phyloP scores from a whole-genome alignment of 2,888 invertebrate genomes.

The Gibbula magus region DNA sequence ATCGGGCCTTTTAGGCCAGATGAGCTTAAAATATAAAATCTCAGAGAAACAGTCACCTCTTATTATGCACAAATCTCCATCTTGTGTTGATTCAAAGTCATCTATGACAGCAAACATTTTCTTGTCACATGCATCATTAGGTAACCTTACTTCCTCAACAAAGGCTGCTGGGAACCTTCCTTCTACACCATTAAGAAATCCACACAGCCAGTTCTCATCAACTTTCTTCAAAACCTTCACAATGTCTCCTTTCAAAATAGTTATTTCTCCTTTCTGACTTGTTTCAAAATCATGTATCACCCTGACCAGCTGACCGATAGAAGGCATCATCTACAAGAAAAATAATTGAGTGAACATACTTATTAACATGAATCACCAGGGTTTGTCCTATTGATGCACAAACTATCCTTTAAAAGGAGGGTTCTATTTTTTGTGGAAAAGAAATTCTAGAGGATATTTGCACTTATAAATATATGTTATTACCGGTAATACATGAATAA shows the following conservation, averaged over 20 bases:
- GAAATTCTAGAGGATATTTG: too few species aligned
- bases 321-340: slow-evolving; percentile 60
- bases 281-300: slow-evolving; percentile 69
- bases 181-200: slow-evolving; percentile 49
- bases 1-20: background rate
- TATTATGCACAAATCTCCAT: slow-evolving; percentile 67
- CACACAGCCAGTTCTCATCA: slow-evolving; percentile 71
- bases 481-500: too few species aligned
- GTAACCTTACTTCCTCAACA: slow-evolving; percentile 63
- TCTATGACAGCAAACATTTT: slow-evolving; percentile 66
- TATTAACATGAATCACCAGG: too few species aligned
- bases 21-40: background rate
- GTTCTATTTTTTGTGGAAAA: too few species aligned
- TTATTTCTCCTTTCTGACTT: slow-evolving; percentile 63
- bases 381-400: too few species aligned
- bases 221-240: slow-evolving; percentile 59
- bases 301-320: slow-evolving; percentile 63
- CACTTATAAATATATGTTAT: too few species aligned
- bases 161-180: slow-evolving; percentile 70
- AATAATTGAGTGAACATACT: too few species aligned
- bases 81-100: slow-evolving; percentile 64
- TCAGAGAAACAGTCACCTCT: slow-evolving; percentile 57
- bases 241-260: slow-evolving; percentile 64
- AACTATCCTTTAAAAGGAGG: too few species aligned
- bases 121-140: slow-evolving; percentile 56